Conservation (phyloP, 2,888 invertebrate species). For the Charanyca ferruginea region DNA sequence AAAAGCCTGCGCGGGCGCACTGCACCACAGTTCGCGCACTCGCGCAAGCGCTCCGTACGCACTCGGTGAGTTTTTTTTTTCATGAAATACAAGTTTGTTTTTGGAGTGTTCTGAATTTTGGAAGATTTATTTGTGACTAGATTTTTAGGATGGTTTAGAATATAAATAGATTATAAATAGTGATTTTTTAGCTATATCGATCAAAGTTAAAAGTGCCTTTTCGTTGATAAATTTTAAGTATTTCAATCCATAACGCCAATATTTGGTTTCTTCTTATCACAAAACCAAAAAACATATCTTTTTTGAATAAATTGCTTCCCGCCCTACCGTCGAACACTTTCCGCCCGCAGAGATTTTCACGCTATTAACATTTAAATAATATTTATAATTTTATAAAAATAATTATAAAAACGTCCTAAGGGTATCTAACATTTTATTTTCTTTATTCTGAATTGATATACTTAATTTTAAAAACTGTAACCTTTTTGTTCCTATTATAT, state of each 20-base stretch:
- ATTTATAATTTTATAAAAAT: neutral
- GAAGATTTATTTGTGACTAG: neutral
- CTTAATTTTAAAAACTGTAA: neutral
- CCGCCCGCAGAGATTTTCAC: slow-evolving; percentile 28
- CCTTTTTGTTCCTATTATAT: too few species aligned
- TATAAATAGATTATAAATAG: slow-evolving; percentile 17
- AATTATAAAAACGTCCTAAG: neutral
- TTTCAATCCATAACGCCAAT: neutral
- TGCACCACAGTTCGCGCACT: slow-evolving; percentile 80
- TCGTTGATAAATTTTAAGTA: neutral
- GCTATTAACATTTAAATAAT: neutral
- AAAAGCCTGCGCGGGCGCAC: slow-evolving; percentile 76
- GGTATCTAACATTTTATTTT: neutral
- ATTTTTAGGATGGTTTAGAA: neutral
- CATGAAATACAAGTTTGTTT: slow-evolving; percentile 31
- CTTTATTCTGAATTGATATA: neutral
- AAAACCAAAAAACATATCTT: rapidly evolving
- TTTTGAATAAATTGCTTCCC: neutral
- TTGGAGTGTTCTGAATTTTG: slow-evolving; percentile 45
- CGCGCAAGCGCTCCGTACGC: slow-evolving; percentile 84
- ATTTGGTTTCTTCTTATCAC: neutral
- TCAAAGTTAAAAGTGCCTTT: slow-evolving; percentile 25
- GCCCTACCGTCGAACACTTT: neutral
- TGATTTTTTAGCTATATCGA: neutral
- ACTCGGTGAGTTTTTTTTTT: slow-evolving; percentile 83